Evolutionary conservation across 2,113 vertebrate genomes (phyloP).

Genomic region (Rhinoptilus africanus): DNA sequence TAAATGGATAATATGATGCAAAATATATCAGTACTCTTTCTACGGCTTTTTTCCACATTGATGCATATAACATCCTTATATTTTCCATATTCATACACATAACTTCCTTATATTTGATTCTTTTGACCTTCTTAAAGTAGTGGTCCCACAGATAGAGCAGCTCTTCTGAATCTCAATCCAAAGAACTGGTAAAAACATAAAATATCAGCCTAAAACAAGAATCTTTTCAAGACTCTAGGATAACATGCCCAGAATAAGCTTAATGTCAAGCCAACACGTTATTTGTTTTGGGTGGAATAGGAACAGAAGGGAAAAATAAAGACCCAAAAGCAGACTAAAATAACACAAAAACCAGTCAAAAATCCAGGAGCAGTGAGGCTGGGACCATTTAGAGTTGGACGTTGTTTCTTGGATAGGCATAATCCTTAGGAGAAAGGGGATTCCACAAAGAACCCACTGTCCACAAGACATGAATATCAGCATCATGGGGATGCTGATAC

Average conservation of each 20-base stretch:
- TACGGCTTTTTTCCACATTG: background rate
- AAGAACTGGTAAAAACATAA: background rate
- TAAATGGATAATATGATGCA: background rate
- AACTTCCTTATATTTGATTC: background rate
- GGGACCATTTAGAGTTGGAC: background rate
- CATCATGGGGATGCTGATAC: background rate
- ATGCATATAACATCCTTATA: background rate
- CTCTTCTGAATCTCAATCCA: background rate
- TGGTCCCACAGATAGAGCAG: background rate
- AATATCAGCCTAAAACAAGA: background rate
- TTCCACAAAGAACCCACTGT: background rate
- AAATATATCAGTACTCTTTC: background rate
- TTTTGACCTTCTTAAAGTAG: background rate
- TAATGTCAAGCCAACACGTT: background rate
- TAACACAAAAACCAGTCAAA: background rate
- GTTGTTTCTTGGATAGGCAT: fast-evolving
- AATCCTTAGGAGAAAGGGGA: background rate
- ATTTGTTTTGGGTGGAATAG: background rate
- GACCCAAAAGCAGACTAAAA: background rate
- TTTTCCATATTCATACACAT: background rate
- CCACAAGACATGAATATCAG: background rate
- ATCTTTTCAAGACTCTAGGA: background rate
- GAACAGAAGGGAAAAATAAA: background rate
- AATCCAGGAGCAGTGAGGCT: background rate
- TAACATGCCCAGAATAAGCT: background rate